phyloP scores from a whole-genome alignment of 2,888 invertebrate genomes.

The Tetrapedia diversipes region DNA sequence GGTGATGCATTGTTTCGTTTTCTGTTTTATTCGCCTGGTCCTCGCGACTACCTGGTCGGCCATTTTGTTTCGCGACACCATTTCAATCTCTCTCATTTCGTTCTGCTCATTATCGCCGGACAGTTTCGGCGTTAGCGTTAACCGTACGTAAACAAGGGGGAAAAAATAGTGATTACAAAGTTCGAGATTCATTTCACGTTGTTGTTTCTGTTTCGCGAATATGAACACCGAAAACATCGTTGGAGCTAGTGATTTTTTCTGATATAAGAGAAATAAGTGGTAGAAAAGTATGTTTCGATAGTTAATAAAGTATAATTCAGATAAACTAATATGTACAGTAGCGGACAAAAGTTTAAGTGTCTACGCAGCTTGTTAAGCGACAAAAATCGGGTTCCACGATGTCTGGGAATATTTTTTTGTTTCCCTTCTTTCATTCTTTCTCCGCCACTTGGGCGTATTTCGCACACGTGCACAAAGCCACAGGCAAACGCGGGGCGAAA shows the following conservation, averaged over 20 bases:
- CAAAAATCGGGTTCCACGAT: not conserved
- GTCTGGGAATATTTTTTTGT: not conserved
- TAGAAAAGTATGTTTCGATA: too few relatives aligned
- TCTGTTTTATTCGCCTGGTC: slow-evolving; percentile 47
- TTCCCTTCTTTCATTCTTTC: not conserved
- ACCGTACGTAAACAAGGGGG: too few relatives aligned
- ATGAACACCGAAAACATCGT: too few relatives aligned
- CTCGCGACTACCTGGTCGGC: slow-evolving; percentile 10
- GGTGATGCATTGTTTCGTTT: slow-evolving; percentile 63
- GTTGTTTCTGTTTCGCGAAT: too few relatives aligned
- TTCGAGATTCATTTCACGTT: not conserved
- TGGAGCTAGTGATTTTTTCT: too few relatives aligned
- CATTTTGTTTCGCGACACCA: slow-evolving; percentile 36
- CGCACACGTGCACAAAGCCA: slow-evolving; percentile 4
- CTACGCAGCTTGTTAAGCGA: not conserved
- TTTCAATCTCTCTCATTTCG: slow-evolving; percentile 44
- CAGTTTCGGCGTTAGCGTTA: too few relatives aligned
- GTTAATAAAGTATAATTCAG: not conserved
- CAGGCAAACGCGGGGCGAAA: not conserved
- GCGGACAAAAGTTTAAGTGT: not conserved
- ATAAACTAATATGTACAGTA: not conserved
- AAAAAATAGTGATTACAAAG: not conserved
- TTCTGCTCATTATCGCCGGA: slow-evolving; percentile 6
- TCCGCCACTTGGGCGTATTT: not conserved
- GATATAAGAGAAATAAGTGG: too few relatives aligned